Evolutionary conservation across 2,113 vertebrate species (phyloP).

Genomic region (Myiozetetes cayanensis): DNA sequence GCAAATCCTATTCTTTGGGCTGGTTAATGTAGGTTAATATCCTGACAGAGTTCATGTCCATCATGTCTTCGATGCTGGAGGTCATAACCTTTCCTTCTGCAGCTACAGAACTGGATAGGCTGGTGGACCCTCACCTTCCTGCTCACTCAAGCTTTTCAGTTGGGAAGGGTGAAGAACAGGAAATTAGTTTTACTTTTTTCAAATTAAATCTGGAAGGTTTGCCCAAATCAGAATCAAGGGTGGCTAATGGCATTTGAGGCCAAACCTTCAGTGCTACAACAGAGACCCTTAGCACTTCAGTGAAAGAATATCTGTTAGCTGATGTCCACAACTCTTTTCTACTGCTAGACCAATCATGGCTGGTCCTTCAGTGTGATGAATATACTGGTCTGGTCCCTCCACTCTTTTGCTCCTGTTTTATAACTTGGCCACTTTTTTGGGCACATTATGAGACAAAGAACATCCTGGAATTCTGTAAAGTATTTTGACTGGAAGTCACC

Average conservation of each 20-base stretch:
- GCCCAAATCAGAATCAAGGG: neutral
- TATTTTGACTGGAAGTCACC: neutral
- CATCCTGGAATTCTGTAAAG: neutral
- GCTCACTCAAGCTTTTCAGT: neutral
- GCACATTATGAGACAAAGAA: neutral
- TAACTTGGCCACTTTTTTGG: neutral
- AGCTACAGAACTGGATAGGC: neutral
- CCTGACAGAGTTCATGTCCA: neutral
- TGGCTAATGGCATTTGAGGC: neutral
- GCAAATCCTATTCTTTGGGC: neutral
- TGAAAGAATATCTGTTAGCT: neutral
- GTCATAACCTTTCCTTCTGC: neutral
- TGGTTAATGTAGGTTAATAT: neutral
- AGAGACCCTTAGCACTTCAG: neutral
- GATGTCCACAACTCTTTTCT: neutral
- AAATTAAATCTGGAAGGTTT: neutral
- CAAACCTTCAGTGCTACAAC: neutral
- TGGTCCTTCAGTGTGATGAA: neutral
- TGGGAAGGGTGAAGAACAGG: neutral
- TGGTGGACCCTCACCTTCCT: fast-evolving
- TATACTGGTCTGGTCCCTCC: neutral
- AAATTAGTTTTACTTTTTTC: neutral
- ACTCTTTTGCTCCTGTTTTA: neutral
- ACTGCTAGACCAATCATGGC: neutral
- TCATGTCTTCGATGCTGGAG: fast-evolving